These are phyloP conservation scores for Melieria picta DNA, from an alignment of 2,888 invertebrate genomes.

Conservation along the genomic window DNA sequence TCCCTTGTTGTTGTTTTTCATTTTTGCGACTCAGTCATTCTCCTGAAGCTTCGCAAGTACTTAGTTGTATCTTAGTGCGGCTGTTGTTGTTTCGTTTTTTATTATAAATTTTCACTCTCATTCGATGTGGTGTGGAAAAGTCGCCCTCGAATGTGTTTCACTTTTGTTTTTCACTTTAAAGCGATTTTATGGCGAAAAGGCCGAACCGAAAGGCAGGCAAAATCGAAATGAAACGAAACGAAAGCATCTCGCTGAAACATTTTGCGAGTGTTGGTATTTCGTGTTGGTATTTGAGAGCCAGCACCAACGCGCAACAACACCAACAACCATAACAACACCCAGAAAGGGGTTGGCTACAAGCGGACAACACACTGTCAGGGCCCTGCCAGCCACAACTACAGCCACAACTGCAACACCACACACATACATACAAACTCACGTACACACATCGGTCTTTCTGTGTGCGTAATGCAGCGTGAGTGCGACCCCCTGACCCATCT, in stretches of 20 bases:
- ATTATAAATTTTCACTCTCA: conserved; percentile 23
- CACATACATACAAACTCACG: neutral
- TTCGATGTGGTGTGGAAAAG: neutral
- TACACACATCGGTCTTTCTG: too few species aligned
- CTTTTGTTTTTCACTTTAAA: conserved; percentile 4
- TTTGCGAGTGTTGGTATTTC: neutral
- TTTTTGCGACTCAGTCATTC: neutral
- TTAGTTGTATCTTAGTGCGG: neutral
- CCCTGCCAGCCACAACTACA: conserved; percentile 22
- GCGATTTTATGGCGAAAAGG: too few species aligned
- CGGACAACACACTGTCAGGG: conserved; percentile 17
- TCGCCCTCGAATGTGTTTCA: conserved; percentile 17
- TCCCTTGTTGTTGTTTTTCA: neutral
- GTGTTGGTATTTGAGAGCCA: neutral
- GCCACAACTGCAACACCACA: conserved; percentile 1
- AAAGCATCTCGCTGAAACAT: neutral
- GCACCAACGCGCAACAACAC: neutral
- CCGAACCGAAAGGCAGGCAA: too few species aligned
- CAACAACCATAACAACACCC: conserved; percentile 1
- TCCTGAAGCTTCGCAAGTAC: too few species aligned
- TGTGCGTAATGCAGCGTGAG: neutral
- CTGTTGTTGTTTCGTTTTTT: conserved; percentile 11
- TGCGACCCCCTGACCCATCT: conserved; percentile 40
- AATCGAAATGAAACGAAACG: too few species aligned
- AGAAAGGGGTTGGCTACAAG: neutral